Evolutionary conservation across 1,140 invertebrate genomes (phyloP).

Genomic region (Anastrepha ludens): DNA sequence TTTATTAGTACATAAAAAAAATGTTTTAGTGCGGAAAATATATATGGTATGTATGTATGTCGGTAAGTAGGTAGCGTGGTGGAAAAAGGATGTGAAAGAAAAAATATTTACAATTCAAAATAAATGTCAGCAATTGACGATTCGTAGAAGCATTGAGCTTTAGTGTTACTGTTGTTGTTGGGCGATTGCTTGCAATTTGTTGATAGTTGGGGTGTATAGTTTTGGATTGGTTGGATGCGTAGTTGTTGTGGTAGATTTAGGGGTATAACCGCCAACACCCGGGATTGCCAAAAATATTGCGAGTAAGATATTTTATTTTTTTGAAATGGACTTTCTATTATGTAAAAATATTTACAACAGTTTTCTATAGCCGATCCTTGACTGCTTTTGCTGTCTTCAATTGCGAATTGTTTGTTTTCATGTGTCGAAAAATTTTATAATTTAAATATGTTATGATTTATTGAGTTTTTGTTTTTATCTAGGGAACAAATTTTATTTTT

Average conservation of each 20-base stretch:
- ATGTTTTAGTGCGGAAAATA: neutral
- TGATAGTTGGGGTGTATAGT: conserved; percentile 27
- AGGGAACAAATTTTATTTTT: neutral
- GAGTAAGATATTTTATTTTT: neutral
- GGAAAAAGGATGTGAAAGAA: conserved; percentile 4
- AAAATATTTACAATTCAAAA: conserved; percentile 48
- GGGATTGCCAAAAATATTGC: conserved; percentile 10
- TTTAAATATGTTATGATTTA: neutral
- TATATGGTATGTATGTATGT: neutral
- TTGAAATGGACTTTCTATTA: neutral
- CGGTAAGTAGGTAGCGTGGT: neutral
- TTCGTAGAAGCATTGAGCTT: neutral
- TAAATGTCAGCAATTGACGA: conserved; percentile 43
- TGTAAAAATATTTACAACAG: conserved; percentile 56
- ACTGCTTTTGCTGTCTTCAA: neutral
- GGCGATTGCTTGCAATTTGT: conserved; percentile 19
- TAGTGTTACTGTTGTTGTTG: conserved; percentile 3
- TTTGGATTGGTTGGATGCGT: neutral
- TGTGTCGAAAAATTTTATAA: neutral
- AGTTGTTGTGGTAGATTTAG: conserved; percentile 9
- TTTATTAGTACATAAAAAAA: neutral
- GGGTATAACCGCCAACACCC: conserved; percentile 20
- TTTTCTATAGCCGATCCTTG: conserved; percentile 1
- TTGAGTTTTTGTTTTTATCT: neutral
- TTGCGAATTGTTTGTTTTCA: neutral